Percentiles rank a stretch among this genome's conserved stretches.
phyloP scores from a whole-genome alignment of 2,888 invertebrate genomes.

The Sesamia inferens region DNA sequence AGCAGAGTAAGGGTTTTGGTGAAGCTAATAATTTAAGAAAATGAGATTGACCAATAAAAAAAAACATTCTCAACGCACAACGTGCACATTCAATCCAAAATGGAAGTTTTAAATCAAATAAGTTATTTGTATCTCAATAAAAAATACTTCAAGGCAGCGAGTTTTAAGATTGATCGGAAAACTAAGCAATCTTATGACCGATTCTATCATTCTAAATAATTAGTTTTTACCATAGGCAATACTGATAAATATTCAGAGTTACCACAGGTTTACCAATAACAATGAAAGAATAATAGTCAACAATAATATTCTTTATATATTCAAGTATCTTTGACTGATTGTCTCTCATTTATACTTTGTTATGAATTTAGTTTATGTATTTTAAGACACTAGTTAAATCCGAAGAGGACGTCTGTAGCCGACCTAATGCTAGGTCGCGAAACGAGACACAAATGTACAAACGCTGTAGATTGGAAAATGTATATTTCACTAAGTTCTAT shows the following conservation, averaged over 20 bases:
- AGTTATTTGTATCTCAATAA: conserved; percentile 1
- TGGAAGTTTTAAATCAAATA: conserved; percentile 26
- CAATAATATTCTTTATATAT: conserved; percentile 45
- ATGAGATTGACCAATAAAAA: conserved; percentile 46
- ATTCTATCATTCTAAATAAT: conserved; percentile 2
- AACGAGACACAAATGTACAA: conserved; percentile 56
- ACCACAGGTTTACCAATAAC: conserved; percentile 52
- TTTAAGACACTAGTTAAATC: conserved; percentile 53
- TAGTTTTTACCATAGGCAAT: conserved; percentile 22
- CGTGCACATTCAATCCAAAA: conserved; percentile 41
- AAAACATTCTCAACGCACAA: conserved; percentile 26
- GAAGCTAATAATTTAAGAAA: conserved; percentile 54
- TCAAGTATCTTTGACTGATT: conserved; percentile 58
- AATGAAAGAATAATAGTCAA: conserved; percentile 45
- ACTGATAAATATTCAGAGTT: conserved; percentile 37
- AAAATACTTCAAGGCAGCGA: not conserved
- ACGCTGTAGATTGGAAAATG: conserved; percentile 61
- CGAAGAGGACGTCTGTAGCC: conserved; percentile 60
- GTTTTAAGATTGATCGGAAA: conserved; percentile 12
- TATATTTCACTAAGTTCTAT: conserved; percentile 35
- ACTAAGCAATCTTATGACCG: conserved; percentile 4
- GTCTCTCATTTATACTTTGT: conserved; percentile 52
- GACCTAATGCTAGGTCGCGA: conserved; percentile 43
- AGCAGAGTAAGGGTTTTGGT: conserved; percentile 39
- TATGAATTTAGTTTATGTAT: conserved; percentile 42